Evolutionary conservation across 2,888 invertebrate genomes (phyloP).

Genomic region (Nemoura dubitans): DNA sequence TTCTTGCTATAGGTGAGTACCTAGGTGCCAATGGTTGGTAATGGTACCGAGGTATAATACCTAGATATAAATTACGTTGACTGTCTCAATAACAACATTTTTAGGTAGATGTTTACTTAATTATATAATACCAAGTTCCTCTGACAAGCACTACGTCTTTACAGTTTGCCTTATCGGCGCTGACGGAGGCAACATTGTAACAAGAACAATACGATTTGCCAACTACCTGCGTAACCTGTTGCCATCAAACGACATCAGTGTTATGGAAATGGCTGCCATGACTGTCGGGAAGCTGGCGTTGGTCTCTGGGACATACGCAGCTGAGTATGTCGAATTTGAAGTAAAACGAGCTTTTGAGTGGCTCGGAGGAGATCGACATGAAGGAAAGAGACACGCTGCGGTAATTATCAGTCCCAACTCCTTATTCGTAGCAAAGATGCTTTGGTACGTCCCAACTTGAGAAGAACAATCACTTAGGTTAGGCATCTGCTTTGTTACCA

Average conservation of each 20-base stretch:
- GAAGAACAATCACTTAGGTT: too few relatives aligned
- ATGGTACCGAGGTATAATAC: too few relatives aligned
- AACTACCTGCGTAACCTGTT: conserved; percentile 90
- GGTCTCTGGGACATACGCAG: conserved; percentile 91
- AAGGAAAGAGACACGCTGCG: conserved; percentile 91
- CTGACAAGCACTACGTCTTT: not conserved
- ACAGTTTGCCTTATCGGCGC: conserved; percentile 91
- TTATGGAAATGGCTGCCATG: conserved; percentile 96
- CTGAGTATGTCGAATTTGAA: conserved; percentile 98
- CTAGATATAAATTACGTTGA: too few relatives aligned
- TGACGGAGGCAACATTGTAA: conserved; percentile 91
- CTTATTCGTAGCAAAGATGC: too few relatives aligned
- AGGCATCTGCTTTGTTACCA: too few relatives aligned
- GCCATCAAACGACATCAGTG: conserved; percentile 89
- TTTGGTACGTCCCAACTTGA: too few relatives aligned
- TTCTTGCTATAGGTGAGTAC: conserved; percentile 83
- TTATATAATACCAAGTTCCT: too few relatives aligned
- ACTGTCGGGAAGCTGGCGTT: conserved; percentile 93
- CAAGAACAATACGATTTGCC: conserved; percentile 89
- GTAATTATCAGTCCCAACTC: conserved; percentile 61
- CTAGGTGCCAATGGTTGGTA: too few relatives aligned
- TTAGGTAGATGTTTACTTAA: too few relatives aligned
- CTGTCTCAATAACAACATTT: too few relatives aligned
- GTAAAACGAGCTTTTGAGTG: conserved; percentile 96
- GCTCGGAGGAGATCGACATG: conserved; percentile 89